Conservation (phyloP, 2,888 invertebrate species). For the Morpho achilles region DNA sequence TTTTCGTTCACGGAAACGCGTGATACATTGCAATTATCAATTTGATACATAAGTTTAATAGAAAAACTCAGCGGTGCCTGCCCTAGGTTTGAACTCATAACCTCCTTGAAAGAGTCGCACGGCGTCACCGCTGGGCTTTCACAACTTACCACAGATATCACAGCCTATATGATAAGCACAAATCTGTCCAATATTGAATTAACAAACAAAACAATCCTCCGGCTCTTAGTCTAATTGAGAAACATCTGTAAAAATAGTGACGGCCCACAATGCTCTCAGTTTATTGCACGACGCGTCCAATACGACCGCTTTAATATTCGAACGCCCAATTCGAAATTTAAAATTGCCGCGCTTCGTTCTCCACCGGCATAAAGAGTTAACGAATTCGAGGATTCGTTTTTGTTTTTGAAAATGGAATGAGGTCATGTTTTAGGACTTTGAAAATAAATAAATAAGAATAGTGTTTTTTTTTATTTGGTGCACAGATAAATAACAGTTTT, state of each 20-base stretch:
- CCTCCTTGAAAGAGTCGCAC: no score
- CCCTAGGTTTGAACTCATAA: no score
- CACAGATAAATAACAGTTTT: background rate
- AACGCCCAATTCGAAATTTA: conserved; percentile 20
- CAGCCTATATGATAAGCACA: no score
- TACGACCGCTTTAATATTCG: conserved; percentile 23
- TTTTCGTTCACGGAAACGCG: no score
- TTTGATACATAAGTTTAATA: no score
- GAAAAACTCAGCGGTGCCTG: no score
- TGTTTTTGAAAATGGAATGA: conserved; percentile 8
- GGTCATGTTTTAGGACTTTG: no score
- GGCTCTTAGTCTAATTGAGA: conserved; percentile 15
- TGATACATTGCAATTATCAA: no score
- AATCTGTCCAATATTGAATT: no score
- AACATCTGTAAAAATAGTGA: conserved; percentile 27
- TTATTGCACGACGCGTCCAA: conserved; percentile 20
- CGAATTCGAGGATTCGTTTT: conserved; percentile 12
- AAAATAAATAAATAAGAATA: background rate
- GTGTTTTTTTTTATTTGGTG: background rate
- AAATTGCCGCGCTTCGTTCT: conserved; percentile 17
- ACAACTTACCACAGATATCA: no score
- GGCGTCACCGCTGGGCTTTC: no score
- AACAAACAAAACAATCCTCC: background rate
- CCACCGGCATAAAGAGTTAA: conserved; percentile 6
- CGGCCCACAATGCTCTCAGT: conserved; percentile 20